These are phyloP conservation scores for Sitta carolinensis DNA, from an alignment of 2,797 vertebrate species.

Conservation along the genomic window DNA sequence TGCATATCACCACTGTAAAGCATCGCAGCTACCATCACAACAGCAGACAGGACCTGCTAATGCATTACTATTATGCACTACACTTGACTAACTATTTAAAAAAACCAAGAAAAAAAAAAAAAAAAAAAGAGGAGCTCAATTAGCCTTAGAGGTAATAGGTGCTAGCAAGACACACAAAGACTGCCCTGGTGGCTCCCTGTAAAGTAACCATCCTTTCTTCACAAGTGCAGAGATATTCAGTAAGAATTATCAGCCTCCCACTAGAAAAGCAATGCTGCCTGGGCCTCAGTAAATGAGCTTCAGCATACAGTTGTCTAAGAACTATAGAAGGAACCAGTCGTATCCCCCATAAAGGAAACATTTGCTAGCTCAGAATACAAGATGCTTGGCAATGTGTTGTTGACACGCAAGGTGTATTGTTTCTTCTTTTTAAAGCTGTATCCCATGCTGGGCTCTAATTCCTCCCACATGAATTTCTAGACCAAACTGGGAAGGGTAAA, in stretches of 20 bases:
- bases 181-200: not conserved
- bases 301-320: not conserved
- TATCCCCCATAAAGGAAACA: not conserved
- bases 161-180: not conserved
- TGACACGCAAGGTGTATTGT: not conserved
- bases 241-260: not conserved
- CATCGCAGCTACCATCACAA: not conserved
- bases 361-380: conserved; percentile 3
- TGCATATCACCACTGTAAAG: not conserved
- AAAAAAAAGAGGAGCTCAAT: not conserved
- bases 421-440: conserved; percentile 1
- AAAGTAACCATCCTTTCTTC: not conserved
- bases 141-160: not conserved
- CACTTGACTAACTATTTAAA: not conserved
- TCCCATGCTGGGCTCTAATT: not conserved
- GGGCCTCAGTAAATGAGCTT: not conserved
- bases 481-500: not conserved
- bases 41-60: not conserved
- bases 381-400: not conserved
- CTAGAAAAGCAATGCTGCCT: not conserved
- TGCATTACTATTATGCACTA: too few relatives aligned
- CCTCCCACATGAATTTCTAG: not conserved
- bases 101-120: not conserved
- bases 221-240: not conserved
- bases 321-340: not conserved